Evolutionary conservation across 1,140 invertebrate species (phyloP).

Genomic region (Drosophila pandora): DNA sequence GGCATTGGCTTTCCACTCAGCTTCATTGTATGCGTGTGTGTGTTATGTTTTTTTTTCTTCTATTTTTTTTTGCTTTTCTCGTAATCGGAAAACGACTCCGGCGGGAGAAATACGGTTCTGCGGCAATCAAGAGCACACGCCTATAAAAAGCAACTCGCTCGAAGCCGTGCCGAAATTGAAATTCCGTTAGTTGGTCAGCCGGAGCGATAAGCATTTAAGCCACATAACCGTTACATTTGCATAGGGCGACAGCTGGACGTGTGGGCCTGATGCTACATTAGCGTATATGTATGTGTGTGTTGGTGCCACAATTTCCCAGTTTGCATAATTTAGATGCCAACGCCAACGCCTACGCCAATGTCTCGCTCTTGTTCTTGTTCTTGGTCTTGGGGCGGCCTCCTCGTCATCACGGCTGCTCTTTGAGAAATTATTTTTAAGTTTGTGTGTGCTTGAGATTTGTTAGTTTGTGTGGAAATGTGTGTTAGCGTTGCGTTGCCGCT

Average conservation of each 20-base stretch:
- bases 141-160: constrained; percentile 45
- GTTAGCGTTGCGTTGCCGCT: constrained; percentile 47
- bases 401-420: constrained; percentile 45
- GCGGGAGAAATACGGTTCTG: constrained; percentile 13
- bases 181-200: constrained; percentile 48
- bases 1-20: constrained; percentile 50
- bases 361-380: constrained; percentile 49
- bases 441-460: constrained; percentile 49
- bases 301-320: constrained; percentile 54
- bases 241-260: constrained; percentile 37
- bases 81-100: constrained; percentile 51
- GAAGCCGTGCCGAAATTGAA: constrained; percentile 33
- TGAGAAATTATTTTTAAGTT: constrained; percentile 80
- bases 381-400: constrained; percentile 28
- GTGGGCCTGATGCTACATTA: background rate
- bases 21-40: constrained; percentile 5
- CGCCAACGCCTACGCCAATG: constrained; percentile 65
- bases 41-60: constrained; percentile 21
- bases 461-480: constrained; percentile 22
- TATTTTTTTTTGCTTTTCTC: constrained; percentile 9
- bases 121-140: constrained; percentile 47
- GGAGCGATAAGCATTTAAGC: constrained; percentile 33
- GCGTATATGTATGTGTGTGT: background rate
- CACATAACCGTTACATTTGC: constrained; percentile 41
- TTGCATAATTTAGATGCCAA: constrained; percentile 72